These are phyloP conservation scores for Chaenodraco wilsoni DNA, from an alignment of 2,797 vertebrate genomes.

Conservation along the genomic window DNA sequence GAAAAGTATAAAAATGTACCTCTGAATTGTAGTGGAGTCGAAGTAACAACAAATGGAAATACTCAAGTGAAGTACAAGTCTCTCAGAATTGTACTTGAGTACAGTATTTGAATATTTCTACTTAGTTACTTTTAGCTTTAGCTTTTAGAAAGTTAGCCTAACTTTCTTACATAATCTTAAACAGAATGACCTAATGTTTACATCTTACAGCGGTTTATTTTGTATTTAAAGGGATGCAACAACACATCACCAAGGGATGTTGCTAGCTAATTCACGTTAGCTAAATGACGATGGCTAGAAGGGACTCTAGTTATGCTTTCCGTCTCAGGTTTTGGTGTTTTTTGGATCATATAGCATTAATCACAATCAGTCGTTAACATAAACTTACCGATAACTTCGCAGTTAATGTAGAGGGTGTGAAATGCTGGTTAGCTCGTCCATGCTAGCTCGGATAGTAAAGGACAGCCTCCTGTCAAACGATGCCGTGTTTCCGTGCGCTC, in stretches of 20 bases:
- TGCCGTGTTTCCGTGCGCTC: neutral
- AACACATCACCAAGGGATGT: constrained; percentile 9
- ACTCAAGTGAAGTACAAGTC: no score
- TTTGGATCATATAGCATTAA: neutral
- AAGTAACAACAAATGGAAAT: no score
- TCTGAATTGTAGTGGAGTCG: no score
- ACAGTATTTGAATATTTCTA: no score
- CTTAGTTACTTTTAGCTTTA: no score
- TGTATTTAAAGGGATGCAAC: neutral
- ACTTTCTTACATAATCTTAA: neutral
- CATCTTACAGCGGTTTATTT: neutral
- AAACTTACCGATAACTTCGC: constrained; percentile 55
- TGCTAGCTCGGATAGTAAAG: constrained; percentile 53
- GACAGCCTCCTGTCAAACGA: constrained; percentile 60
- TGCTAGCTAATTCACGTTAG: constrained; percentile 22
- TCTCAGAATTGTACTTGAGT: no score
- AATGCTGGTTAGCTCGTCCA: constrained; percentile 42
- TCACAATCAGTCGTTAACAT: neutral
- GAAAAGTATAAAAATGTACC: no score
- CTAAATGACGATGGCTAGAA: constrained; percentile 27
- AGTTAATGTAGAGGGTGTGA: constrained; percentile 5
- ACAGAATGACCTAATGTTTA: neutral
- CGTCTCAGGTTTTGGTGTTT: neutral
- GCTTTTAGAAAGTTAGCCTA: no score
- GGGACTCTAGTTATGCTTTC: neutral